Evolutionary conservation across 2,797 vertebrate genomes (phyloP).

Genomic region (Scleropages formosus): DNA sequence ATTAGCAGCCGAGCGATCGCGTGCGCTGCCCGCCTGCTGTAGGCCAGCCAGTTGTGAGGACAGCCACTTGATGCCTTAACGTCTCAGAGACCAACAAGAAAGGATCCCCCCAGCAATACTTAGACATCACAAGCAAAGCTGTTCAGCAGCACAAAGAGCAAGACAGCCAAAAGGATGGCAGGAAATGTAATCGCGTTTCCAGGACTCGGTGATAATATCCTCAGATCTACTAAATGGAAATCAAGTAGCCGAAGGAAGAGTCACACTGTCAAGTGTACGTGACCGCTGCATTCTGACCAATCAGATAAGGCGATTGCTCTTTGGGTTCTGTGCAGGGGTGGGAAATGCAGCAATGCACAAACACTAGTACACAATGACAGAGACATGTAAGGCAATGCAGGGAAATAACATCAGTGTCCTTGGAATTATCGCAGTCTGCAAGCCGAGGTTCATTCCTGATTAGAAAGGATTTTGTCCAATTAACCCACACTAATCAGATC

Average conservation of each 20-base stretch:
- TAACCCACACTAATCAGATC: conserved; percentile 53
- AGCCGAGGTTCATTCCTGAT: background rate
- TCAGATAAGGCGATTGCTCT: background rate
- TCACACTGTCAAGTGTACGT: background rate
- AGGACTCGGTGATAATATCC: conserved; percentile 4
- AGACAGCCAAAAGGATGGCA: conserved; percentile 5
- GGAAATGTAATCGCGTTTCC: conserved; percentile 25
- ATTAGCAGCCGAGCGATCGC: conserved; percentile 6
- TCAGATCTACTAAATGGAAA: conserved; percentile 30
- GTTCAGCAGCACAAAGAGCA: background rate
- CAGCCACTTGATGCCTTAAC: background rate
- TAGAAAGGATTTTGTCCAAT: conserved; percentile 50
- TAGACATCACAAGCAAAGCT: conserved; percentile 16
- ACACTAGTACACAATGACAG: background rate
- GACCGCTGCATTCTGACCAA: background rate
- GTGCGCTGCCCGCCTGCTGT: background rate
- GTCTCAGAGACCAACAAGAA: conserved; percentile 12
- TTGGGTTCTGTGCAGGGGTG: background rate
- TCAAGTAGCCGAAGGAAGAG: conserved; percentile 25
- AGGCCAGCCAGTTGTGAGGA: conserved; percentile 16
- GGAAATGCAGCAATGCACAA: background rate
- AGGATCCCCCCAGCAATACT: conserved; percentile 2
- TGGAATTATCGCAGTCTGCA: background rate
- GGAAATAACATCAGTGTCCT: background rate
- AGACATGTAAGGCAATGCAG: background rate